phyloP scores from a whole-genome alignment of 2,113 vertebrate species.

The human (Homo sapiens) region DNA sequence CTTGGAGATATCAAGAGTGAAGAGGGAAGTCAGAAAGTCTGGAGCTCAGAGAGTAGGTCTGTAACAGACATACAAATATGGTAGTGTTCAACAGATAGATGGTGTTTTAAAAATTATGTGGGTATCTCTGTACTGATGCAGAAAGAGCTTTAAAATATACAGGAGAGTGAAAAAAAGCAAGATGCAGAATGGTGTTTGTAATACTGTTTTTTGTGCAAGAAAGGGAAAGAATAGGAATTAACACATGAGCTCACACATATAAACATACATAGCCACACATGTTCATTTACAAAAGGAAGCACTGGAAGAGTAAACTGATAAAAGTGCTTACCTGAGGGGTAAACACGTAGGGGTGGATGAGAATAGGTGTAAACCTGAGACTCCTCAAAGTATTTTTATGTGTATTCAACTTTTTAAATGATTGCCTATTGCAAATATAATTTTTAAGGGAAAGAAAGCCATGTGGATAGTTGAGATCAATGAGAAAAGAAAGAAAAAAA shows the following conservation, averaged over 20 bases:
- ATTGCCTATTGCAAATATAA: not conserved
- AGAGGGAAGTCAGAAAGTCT: not conserved
- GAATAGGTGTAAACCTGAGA: not conserved
- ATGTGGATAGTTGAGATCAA: not conserved
- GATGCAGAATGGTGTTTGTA: not conserved
- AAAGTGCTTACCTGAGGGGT: not conserved
- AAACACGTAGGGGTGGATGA: not conserved
- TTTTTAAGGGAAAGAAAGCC: not conserved
- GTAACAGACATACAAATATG: not conserved
- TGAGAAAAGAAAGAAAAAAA: constrained; percentile 22
- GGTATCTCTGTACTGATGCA: not conserved
- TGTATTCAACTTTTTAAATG: not conserved
- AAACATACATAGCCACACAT: not conserved
- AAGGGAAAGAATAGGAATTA: not conserved
- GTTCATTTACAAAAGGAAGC: not conserved
- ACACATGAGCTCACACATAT: not conserved
- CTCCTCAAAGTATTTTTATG: not conserved
- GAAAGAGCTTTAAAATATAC: not conserved
- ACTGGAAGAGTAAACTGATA: not conserved
- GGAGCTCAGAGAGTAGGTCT: not conserved
- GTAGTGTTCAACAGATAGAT: not conserved
- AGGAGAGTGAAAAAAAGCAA: not conserved
- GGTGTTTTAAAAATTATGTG: not conserved
- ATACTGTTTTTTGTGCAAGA: not conserved
- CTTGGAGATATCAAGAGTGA: not conserved